These are phyloP conservation scores for Stictonetta naevosa DNA, from an alignment of 2,113 vertebrate genomes.

Conservation along the genomic window DNA sequence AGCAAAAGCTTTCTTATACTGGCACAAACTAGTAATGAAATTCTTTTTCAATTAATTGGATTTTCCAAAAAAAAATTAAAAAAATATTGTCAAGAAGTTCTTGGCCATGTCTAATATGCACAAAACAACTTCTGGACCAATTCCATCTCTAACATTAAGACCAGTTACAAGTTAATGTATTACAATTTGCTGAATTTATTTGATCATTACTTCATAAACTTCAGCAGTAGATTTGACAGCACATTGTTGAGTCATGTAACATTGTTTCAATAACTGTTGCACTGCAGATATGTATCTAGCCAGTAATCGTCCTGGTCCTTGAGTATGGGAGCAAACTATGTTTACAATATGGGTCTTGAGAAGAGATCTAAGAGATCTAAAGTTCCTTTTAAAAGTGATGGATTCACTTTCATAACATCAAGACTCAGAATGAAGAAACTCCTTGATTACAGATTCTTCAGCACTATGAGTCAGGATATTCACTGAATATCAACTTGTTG, in stretches of 20 bases:
- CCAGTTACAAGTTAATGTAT: slow-evolving; percentile 61
- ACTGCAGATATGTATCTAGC: slow-evolving; percentile 16
- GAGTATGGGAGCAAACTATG: neutral
- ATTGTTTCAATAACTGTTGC: slow-evolving; percentile 47
- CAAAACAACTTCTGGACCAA: neutral
- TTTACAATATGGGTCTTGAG: slow-evolving; percentile 1
- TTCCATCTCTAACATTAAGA: neutral
- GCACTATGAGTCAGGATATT: neutral
- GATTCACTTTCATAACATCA: slow-evolving; percentile 35
- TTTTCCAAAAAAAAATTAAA: neutral
- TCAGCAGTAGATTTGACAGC: slow-evolving; percentile 54
- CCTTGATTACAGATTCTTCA: neutral
- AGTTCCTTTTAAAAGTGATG: slow-evolving; percentile 47
- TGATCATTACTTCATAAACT: slow-evolving; percentile 74
- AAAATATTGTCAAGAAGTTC: neutral
- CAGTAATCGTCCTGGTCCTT: slow-evolving; percentile 58
- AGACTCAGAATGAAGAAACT: neutral
- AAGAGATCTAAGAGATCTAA: slow-evolving; percentile 44
- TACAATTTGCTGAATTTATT: slow-evolving; percentile 59
- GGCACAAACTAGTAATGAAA: neutral
- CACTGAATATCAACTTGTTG: slow-evolving; percentile 41
- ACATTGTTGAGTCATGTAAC: slow-evolving; percentile 1
- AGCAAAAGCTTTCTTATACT: neutral
- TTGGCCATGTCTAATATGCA: neutral
- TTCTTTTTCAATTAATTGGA: neutral